phyloP scores from a whole-genome alignment of 2,888 invertebrate genomes.

The Unio delphinus region DNA sequence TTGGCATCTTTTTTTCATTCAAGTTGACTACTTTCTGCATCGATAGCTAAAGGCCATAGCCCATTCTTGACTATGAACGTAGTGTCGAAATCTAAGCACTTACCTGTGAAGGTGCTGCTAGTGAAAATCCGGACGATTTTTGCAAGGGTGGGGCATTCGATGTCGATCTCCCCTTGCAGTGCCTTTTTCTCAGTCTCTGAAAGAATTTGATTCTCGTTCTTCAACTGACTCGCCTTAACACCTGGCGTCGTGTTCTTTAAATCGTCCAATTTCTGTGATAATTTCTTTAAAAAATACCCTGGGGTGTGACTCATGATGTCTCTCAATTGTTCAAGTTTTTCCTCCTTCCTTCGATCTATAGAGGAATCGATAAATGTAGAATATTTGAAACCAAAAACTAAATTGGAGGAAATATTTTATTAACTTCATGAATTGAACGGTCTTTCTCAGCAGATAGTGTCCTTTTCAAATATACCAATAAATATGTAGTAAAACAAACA shows the following conservation, averaged over 20 bases:
- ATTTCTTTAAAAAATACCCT: neutral
- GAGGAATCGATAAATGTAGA: neutral
- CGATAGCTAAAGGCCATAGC: too few relatives aligned
- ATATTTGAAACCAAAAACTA: neutral
- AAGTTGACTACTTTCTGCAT: too few relatives aligned
- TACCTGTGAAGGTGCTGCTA: conserved; percentile 65
- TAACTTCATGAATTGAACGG: too few relatives aligned
- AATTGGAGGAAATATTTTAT: too few relatives aligned
- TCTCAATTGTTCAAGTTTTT: neutral
- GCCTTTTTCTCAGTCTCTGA: conserved; percentile 4
- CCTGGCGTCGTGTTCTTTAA: too few relatives aligned
- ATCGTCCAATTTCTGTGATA: too few relatives aligned
- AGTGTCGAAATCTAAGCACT: conserved; percentile 3
- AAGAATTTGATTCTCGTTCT: too few relatives aligned
- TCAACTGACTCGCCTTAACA: too few relatives aligned
- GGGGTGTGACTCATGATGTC: conserved; percentile 2
- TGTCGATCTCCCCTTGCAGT: conserved; percentile 35
- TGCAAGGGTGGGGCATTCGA: conserved; percentile 46
- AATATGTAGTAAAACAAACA: too few relatives aligned
- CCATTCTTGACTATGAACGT: neutral
- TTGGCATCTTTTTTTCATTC: too few relatives aligned
- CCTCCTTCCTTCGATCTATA: neutral
- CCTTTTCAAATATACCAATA: too few relatives aligned
- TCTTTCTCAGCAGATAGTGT: too few relatives aligned
- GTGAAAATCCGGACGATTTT: conserved; percentile 64